Conservation (phyloP, 2,888 invertebrate genomes). For the Mesorhabditis spiculigera region DNA sequence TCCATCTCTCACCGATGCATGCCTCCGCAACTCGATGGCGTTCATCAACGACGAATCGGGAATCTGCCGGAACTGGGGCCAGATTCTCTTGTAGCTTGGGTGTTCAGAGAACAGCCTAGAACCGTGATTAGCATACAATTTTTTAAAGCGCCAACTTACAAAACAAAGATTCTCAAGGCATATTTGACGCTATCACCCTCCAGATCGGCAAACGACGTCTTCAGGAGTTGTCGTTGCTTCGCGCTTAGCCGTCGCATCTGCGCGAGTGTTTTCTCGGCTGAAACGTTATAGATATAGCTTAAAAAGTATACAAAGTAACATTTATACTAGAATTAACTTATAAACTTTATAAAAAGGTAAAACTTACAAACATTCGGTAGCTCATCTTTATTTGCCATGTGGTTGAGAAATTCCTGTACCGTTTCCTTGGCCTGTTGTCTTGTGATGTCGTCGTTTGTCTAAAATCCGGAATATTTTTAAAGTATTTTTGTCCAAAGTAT, state of each 20-base stretch:
- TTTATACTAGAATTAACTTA: too few relatives aligned
- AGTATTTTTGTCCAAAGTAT: too few relatives aligned
- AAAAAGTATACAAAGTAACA: background rate
- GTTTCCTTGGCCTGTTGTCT: background rate
- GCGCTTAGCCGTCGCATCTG: conserved; percentile 35
- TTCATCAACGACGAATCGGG: conserved; percentile 53
- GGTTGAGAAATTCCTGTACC: background rate
- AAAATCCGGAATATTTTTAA: too few relatives aligned
- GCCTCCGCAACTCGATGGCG: conserved; percentile 41
- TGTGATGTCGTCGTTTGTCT: background rate
- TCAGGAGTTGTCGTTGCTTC: conserved; percentile 33
- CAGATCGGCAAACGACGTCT: conserved; percentile 34
- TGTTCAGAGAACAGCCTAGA: conserved; percentile 50
- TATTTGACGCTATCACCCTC: conserved; percentile 33
- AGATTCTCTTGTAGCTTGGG: conserved; percentile 51
- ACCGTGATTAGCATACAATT: background rate
- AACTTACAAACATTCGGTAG: background rate
- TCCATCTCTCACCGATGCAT: conserved; percentile 22
- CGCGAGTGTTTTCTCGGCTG: conserved; percentile 31
- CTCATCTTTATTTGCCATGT: background rate
- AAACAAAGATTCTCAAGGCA: conserved; percentile 38
- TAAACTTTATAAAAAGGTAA: too few relatives aligned
- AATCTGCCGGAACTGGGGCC: conserved; percentile 53
- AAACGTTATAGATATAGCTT: conserved; percentile 10
- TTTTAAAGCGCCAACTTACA: conserved; percentile 14